Percentiles rank a stretch among this genome's conserved stretches.
These are phyloP conservation scores for Semotilus atromaculatus DNA, from an alignment of 2,797 vertebrate genomes.

Conservation along the genomic window DNA sequence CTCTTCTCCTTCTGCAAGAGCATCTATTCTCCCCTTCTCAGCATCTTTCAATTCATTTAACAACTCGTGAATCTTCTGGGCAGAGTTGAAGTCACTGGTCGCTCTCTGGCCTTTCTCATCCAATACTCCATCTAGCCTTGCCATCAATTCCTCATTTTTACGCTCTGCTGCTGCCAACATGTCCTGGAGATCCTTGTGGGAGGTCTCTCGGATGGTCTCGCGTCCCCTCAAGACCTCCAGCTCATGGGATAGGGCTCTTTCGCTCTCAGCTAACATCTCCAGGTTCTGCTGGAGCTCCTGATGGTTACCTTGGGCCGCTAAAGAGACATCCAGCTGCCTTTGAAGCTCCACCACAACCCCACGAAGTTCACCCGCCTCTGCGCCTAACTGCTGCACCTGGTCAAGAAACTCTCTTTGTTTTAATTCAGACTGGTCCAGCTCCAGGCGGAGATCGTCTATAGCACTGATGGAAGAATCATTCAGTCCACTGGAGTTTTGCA, in stretches of 20 bases:
- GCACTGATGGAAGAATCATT: slow-evolving; percentile 71
- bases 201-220: slow-evolving; percentile 67
- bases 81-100: slow-evolving; percentile 74
- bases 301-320: slow-evolving; percentile 76
- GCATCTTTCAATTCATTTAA: slow-evolving; percentile 81
- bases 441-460: slow-evolving; percentile 88
- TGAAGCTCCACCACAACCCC: slow-evolving; percentile 80
- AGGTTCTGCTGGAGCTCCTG: slow-evolving; percentile 76
- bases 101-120: slow-evolving; percentile 78
- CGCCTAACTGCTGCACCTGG: slow-evolving; percentile 82
- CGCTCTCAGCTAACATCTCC: slow-evolving; percentile 61
- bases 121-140: slow-evolving; percentile 72
- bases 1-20: slow-evolving; percentile 73
- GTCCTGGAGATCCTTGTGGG: slow-evolving; percentile 71
- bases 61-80: slow-evolving; percentile 80
- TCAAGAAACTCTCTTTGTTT: slow-evolving; percentile 84
- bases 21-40: slow-evolving; percentile 78
- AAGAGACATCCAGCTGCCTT: slow-evolving; percentile 82
- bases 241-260: slow-evolving; percentile 74
- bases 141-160: slow-evolving; percentile 78
- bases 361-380: slow-evolving; percentile 83
- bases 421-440: slow-evolving; percentile 92
- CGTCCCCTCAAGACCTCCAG: slow-evolving; percentile 74
- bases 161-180: slow-evolving; percentile 74
- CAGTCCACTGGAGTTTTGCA: slow-evolving; percentile 69